Percentiles rank a stretch among this genome's conserved stretches.
Conservation (phyloP, 2,113 vertebrate genomes). For the Pleuronectes platessa region DNA sequence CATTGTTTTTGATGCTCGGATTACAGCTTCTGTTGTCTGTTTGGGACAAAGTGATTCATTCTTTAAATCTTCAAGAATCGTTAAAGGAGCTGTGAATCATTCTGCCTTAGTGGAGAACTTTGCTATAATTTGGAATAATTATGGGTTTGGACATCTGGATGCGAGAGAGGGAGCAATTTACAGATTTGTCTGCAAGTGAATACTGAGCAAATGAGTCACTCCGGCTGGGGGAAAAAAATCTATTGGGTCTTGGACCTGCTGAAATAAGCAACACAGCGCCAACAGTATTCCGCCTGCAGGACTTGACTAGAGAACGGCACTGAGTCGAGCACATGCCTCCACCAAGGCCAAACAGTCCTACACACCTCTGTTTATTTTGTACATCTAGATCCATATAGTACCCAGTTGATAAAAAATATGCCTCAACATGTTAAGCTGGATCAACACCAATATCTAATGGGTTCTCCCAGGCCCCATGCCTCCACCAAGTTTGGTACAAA, state of each 20-base stretch:
- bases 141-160: conserved; percentile 43
- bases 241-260: conserved; percentile 28
- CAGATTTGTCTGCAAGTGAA: conserved; percentile 42
- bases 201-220: conserved; percentile 49
- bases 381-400: neutral
- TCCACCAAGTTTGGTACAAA: neutral
- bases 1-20: conserved; percentile 10
- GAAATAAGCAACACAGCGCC: conserved; percentile 23
- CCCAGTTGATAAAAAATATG: neutral
- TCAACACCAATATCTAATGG: neutral
- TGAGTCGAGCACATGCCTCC: neutral
- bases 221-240: conserved; percentile 33
- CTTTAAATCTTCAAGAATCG: conserved; percentile 17
- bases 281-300: conserved; percentile 25
- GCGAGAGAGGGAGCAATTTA: conserved; percentile 49
- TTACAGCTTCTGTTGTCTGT: conserved; percentile 21
- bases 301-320: neutral
- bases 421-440: neutral
- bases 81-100: conserved; percentile 12
- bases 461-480: neutral
- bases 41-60: conserved; percentile 34
- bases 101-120: conserved; percentile 26
- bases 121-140: conserved; percentile 48
- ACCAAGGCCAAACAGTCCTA: neutral
- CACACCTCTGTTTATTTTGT: neutral